A percentile compares a stretch with the other conserved stretches of the same genome.
Conservation (phyloP, 2,113 vertebrate species). For the Ramphastos sulfuratus region DNA sequence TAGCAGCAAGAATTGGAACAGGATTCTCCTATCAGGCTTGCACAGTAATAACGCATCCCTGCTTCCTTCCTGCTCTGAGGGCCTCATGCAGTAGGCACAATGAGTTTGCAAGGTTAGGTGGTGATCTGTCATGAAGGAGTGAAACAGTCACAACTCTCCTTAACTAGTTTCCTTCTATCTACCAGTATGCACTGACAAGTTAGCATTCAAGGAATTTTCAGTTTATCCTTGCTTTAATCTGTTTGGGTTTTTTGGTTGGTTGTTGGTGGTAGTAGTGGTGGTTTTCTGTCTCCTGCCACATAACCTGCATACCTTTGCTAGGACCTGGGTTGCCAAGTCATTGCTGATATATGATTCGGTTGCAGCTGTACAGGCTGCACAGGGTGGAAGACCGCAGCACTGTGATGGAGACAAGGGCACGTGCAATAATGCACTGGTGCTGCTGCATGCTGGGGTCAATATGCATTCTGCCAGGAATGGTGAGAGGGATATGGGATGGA, state of each 20-base stretch:
- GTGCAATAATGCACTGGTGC: rapidly evolving
- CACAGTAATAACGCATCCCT: neutral
- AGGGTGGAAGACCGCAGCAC: neutral
- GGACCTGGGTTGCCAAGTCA: neutral
- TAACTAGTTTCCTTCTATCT: neutral
- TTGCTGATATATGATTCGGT: neutral
- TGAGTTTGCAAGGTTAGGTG: neutral
- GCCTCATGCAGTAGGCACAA: neutral
- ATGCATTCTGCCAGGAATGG: neutral
- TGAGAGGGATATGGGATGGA: neutral
- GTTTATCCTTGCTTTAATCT: neutral
- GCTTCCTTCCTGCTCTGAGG: neutral
- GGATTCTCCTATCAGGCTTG: neutral
- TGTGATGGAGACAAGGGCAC: rapidly evolving
- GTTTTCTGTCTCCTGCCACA: neutral
- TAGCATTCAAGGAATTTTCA: neutral
- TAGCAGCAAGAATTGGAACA: neutral
- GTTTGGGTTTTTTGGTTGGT: no score
- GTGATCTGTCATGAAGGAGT: neutral
- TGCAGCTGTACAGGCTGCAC: neutral
- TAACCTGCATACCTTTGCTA: neutral
- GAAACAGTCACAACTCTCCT: neutral
- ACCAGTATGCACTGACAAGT: neutral
- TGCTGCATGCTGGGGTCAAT: neutral
- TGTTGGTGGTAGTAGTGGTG: no score